These are phyloP conservation scores for Lophius piscatorius DNA, from an alignment of 2,113 vertebrate species.

Conservation along the genomic window DNA sequence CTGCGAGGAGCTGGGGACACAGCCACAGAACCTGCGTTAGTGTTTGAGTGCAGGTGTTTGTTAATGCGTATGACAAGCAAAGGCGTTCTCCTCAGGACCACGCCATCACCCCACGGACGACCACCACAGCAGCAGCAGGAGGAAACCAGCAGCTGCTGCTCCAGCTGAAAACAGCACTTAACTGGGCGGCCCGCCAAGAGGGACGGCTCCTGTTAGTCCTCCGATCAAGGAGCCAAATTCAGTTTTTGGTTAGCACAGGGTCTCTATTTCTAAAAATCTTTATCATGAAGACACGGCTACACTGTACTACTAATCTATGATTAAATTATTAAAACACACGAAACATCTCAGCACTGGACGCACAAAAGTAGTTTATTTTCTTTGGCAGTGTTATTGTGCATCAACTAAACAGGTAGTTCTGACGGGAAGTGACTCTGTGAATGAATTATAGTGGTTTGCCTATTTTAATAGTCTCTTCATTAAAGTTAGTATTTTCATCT, in stretches of 20 bases:
- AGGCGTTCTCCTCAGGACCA: constrained; percentile 43
- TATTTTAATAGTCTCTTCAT: constrained; percentile 9
- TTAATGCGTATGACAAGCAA: constrained; percentile 44
- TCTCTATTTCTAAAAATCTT: not conserved
- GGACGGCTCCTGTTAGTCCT: not conserved
- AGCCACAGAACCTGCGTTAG: constrained; percentile 61
- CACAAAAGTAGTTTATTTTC: not conserved
- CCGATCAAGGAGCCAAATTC: not conserved
- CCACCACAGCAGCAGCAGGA: constrained; percentile 18
- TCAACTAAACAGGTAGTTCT: too few species aligned
- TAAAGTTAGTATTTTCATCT: constrained; percentile 20
- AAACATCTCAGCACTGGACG: not conserved
- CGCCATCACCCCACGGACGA: constrained; percentile 45
- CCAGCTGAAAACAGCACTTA: constrained; percentile 24
- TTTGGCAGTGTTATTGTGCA: not conserved
- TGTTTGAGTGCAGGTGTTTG: constrained; percentile 31
- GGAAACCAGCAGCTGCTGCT: constrained; percentile 37
- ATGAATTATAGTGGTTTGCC: constrained; percentile 7
- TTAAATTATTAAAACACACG: not conserved
- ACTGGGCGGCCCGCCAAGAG: not conserved
- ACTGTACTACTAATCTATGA: not conserved
- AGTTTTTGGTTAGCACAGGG: not conserved
- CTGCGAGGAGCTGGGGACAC: constrained; percentile 62
- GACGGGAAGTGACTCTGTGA: too few species aligned
- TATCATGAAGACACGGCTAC: not conserved